Evolutionary conservation across 1,140 invertebrate species (phyloP), one percentile per base, ranked within the genome.

Genomic region (Pygmarrhopalites habei): DNA sequence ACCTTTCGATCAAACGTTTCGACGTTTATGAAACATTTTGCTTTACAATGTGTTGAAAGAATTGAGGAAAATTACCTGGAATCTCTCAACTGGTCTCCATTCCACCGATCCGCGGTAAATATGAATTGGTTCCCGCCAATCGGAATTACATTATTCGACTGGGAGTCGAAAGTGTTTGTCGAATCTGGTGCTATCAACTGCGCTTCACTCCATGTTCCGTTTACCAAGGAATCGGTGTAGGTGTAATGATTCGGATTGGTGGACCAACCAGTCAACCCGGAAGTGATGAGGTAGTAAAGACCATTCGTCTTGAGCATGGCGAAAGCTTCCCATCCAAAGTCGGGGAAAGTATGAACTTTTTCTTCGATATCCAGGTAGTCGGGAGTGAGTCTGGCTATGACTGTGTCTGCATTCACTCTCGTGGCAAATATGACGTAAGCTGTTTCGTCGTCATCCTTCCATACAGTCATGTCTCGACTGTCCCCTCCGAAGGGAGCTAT

Each of bases 401-500:
- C 43, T 44, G 57, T 58, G 21, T 58, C 28, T 19, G 44, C 23
- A 21, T 58, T 58, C 12, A 58, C 57, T 46, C 23, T 4, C 3
- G 57, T 58, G 4, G 57, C 57, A 46, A 44, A 58, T 5, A 58
- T 21, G 10, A 58, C 39, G 21, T 58, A 58, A 7, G 19, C 57
- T 2, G 57, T 14, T 28, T 58, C 57, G 10, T 43, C 57, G 14
- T 58, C 57, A n/a, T 58, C 57, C 19, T 44, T 41, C 57, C 57
- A 58, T 2, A 58, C 57, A 46, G 57, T 58, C 57, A 58, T 58
- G 39, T 58, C 57, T 10, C 57, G 57, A 46, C 57, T 58, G 39
- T 58, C 57, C 23, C 26, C 57, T 15, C 44, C 41, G 21, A 58
- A 58, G 21, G 57, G 57, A 25, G 39, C 26, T 17, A 58, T 44